Evolutionary conservation across 2,888 invertebrate genomes (phyloP).

Genomic region (Athrips mouffetella): DNA sequence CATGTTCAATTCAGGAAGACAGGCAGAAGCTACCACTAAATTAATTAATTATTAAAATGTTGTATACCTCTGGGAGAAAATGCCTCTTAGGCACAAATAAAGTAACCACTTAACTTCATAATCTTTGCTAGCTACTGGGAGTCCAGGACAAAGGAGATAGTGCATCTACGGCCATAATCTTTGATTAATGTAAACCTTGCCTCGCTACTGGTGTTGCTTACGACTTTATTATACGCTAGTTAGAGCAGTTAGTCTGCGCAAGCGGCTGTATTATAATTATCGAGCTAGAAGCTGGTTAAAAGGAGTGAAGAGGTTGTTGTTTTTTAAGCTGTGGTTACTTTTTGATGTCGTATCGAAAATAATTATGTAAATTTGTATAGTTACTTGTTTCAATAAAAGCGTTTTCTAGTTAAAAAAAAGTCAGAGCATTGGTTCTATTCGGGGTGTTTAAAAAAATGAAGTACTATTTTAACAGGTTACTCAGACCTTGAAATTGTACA

Average conservation of each 20-base stretch:
- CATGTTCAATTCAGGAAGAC: background rate
- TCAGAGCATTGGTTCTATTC: too few relatives aligned
- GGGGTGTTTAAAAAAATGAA: too few relatives aligned
- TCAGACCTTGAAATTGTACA: too few relatives aligned
- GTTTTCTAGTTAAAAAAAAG: too few relatives aligned
- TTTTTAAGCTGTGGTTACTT: too few relatives aligned
- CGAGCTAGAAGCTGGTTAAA: background rate
- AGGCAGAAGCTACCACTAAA: too few relatives aligned
- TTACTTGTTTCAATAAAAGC: too few relatives aligned
- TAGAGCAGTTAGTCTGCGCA: background rate
- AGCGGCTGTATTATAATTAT: background rate
- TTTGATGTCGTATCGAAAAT: too few relatives aligned
- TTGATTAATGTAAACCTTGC: conserved; percentile 56
- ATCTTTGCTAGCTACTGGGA: conserved; percentile 50
- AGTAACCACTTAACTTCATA: conserved; percentile 21
- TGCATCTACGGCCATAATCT: conserved; percentile 57
- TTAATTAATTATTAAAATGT: background rate
- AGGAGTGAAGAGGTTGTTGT: too few relatives aligned
- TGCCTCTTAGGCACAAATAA: background rate
- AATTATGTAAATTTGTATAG: too few relatives aligned
- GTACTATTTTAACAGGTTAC: too few relatives aligned
- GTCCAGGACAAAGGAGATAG: conserved; percentile 56
- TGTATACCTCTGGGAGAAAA: background rate
- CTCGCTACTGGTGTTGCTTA: conserved; percentile 55
- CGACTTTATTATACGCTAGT: conserved; percentile 45